Evolutionary conservation across 2,113 vertebrate genomes (phyloP).

Genomic region (Sigmodon hispidus): DNA sequence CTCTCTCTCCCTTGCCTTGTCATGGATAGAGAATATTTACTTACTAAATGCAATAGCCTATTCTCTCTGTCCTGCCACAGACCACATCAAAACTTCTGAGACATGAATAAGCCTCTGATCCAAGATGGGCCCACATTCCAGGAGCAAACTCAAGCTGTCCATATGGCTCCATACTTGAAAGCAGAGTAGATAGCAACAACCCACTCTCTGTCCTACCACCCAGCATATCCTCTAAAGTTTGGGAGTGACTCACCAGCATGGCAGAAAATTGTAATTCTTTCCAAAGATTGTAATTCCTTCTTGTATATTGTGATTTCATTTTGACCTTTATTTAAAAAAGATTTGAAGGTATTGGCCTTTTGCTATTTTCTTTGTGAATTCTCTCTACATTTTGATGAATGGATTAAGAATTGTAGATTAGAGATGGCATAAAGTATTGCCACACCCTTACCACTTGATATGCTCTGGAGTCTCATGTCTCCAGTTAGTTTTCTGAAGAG

Average conservation of each 20-base stretch:
- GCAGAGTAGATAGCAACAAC: slow-evolving; percentile 18
- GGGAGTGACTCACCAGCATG: slow-evolving; percentile 29
- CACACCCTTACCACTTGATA: background rate
- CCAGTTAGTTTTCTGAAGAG: background rate
- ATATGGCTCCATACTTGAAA: slow-evolving; percentile 36
- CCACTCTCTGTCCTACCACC: background rate
- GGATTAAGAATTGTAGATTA: background rate
- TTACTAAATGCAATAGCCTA: background rate
- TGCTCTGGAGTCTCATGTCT: background rate
- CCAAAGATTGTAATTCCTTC: background rate
- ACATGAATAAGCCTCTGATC: background rate
- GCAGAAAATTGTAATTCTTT: slow-evolving; percentile 20
- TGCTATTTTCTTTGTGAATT: background rate
- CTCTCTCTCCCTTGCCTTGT: background rate
- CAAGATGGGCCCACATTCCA: slow-evolving; percentile 22
- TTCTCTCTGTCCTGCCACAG: background rate
- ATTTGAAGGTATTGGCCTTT: background rate
- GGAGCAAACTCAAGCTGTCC: background rate
- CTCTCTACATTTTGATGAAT: background rate
- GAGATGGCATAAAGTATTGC: background rate
- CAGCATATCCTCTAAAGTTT: background rate
- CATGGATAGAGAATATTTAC: background rate
- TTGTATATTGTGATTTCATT: background rate
- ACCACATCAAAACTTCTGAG: slow-evolving; percentile 25
- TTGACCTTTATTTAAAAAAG: background rate